These are phyloP conservation scores for Chionoecetes opilio DNA, from an alignment of 1,140 invertebrate species.

Conservation along the genomic window DNA sequence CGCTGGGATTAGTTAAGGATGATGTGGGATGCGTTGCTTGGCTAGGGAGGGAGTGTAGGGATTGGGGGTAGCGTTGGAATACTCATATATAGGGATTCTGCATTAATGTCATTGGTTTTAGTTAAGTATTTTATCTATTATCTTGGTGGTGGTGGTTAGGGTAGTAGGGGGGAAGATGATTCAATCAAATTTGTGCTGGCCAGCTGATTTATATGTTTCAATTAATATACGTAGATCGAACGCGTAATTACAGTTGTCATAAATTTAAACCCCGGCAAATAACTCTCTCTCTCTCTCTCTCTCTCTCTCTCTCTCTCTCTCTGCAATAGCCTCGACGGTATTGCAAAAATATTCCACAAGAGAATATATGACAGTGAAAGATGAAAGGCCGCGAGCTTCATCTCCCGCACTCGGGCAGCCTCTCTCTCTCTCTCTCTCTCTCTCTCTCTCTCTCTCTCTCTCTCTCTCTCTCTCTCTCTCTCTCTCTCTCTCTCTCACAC, in stretches of 20 bases:
- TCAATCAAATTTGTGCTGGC: not conserved
- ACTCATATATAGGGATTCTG: too few species aligned
- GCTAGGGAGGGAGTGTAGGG: too few species aligned
- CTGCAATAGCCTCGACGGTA: not conserved
- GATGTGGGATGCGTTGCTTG: too few species aligned
- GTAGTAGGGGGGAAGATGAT: not conserved
- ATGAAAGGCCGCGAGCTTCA: too few species aligned
- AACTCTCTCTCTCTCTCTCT: constrained; percentile 3
- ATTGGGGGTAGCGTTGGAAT: too few species aligned
- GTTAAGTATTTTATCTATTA: not conserved
- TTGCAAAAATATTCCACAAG: too few species aligned
- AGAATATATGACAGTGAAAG: too few species aligned
- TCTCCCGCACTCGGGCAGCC: not conserved
- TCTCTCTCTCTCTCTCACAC: not conserved
- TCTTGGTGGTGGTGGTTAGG: not conserved
- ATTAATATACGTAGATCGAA: constrained; percentile 20
- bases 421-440: not conserved
- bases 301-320: not conserved
- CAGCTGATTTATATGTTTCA: constrained; percentile 20
- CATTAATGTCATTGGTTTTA: too few species aligned
- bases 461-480: not conserved
- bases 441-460: not conserved
- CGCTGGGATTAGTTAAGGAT: too few species aligned
- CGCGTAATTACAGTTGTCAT: not conserved
- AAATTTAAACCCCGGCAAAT: constrained; percentile 9